Conservation (phyloP, 2,888 invertebrate genomes). For the Cerastis rubricosa region DNA sequence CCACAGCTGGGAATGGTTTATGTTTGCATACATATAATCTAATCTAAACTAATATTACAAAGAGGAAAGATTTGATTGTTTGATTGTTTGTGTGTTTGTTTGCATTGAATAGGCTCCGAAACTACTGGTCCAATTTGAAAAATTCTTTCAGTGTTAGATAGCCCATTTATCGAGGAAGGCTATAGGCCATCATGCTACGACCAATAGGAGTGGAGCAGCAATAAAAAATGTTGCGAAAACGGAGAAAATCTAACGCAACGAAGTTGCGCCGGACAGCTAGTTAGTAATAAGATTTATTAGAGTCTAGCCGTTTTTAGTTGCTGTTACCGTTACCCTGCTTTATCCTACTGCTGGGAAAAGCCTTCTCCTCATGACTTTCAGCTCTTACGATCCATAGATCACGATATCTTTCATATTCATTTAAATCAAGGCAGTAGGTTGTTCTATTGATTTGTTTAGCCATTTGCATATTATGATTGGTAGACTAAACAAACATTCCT, state of each 20-base stretch:
- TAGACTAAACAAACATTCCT: conserved; percentile 30
- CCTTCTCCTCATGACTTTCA: not conserved
- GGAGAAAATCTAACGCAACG: too few relatives aligned
- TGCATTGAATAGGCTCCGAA: too few relatives aligned
- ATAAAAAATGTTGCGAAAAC: too few relatives aligned
- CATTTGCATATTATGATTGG: conserved; percentile 16
- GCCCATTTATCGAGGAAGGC: too few relatives aligned
- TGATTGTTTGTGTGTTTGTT: too few relatives aligned
- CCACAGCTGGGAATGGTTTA: not conserved
- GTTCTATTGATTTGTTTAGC: conserved; percentile 3
- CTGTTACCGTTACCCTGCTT: not conserved
- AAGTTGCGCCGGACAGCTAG: too few relatives aligned
- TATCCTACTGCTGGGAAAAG: not conserved
- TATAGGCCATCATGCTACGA: too few relatives aligned
- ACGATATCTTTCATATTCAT: conserved; percentile 2
- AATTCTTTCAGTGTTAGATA: too few relatives aligned
- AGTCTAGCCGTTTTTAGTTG: not conserved
- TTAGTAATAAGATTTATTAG: not conserved
- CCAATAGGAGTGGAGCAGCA: too few relatives aligned
- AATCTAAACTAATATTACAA: too few relatives aligned
- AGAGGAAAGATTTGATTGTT: too few relatives aligned
- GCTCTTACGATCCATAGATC: not conserved
- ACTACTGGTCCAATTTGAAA: too few relatives aligned
- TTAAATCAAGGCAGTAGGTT: conserved; percentile 1
- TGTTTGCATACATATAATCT: not conserved